Evolutionary conservation across 2,888 invertebrate genomes (phyloP).

Genomic region (Parelbella ahira): DNA sequence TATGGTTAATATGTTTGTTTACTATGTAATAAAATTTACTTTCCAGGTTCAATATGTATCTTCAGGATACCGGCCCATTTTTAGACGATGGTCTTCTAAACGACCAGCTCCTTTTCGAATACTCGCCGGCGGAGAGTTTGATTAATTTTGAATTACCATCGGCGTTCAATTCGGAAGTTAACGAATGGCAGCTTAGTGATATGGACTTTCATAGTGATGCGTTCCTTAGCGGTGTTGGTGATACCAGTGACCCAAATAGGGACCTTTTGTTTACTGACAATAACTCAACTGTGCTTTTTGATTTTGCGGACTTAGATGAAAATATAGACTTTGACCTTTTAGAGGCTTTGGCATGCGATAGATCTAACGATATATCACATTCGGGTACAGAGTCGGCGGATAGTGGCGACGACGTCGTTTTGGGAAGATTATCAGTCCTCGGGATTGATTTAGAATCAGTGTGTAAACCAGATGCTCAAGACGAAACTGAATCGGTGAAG

Average conservation of each 20-base stretch:
- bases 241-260: slow-evolving; percentile 41
- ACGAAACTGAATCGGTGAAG: slow-evolving; percentile 37
- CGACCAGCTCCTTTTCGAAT: slow-evolving; percentile 65
- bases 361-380: slow-evolving; percentile 48
- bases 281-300: slow-evolving; percentile 51
- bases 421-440: slow-evolving; percentile 40
- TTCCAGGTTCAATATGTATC: slow-evolving; percentile 61
- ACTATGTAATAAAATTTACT: slow-evolving; percentile 11
- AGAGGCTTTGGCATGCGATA: slow-evolving; percentile 57
- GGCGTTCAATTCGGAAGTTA: slow-evolving; percentile 45
- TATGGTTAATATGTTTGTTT: slow-evolving; percentile 6
- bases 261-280: slow-evolving; percentile 49
- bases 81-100: slow-evolving; percentile 59
- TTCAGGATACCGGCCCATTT: slow-evolving; percentile 50
- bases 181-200: slow-evolving; percentile 63
- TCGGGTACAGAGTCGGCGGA: slow-evolving; percentile 43
- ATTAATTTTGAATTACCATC: slow-evolving; percentile 68
- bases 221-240: slow-evolving; percentile 58
- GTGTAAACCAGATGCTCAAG: slow-evolving; percentile 47
- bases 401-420: slow-evolving; percentile 39
- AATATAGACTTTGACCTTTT: slow-evolving; percentile 59
- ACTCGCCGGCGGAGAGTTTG: slow-evolving; percentile 69
- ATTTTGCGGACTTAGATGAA: slow-evolving; percentile 66
- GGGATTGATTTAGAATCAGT: slow-evolving; percentile 44
- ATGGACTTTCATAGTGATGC: slow-evolving; percentile 63